Conservation (phyloP, 2,888 invertebrate genomes). For the Acronicta psi region DNA sequence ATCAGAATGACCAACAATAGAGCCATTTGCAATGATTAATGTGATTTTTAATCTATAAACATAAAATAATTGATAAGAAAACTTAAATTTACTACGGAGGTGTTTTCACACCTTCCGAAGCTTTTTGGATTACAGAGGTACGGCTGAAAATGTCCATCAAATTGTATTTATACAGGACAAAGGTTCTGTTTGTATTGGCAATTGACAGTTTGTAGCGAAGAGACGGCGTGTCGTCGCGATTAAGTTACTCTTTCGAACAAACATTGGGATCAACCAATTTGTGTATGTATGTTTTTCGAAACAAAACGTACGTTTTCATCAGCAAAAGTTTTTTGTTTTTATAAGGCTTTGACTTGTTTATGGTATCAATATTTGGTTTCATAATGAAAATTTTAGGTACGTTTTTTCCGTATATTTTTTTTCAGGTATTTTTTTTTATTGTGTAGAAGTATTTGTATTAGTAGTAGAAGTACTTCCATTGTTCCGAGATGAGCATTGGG, state of each 20-base stretch:
- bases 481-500: too few relatives aligned
- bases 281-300: constrained; percentile 10
- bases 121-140: constrained; percentile 29
- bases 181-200: constrained; percentile 52
- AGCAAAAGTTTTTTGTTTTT: constrained; percentile 13
- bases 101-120: background rate
- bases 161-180: constrained; percentile 58
- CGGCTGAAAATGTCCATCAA: constrained; percentile 47
- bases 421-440: too few relatives aligned
- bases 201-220: constrained; percentile 47
- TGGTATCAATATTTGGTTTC: background rate
- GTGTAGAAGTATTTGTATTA: too few relatives aligned
- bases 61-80: background rate
- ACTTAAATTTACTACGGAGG: background rate
- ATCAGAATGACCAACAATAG: too few relatives aligned
- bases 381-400: background rate
- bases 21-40: too few relatives aligned
- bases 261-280: constrained; percentile 19
- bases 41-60: too few relatives aligned
- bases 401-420: too few relatives aligned
- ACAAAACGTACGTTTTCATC: constrained; percentile 17
- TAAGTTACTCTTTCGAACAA: constrained; percentile 41
- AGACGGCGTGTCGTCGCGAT: constrained; percentile 35
- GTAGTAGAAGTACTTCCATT: too few relatives aligned
- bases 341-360: background rate